Evolutionary conservation across 92 coral and sea anemone genomes (phyloP).

Genomic region (Blastomussa wellsi): DNA sequence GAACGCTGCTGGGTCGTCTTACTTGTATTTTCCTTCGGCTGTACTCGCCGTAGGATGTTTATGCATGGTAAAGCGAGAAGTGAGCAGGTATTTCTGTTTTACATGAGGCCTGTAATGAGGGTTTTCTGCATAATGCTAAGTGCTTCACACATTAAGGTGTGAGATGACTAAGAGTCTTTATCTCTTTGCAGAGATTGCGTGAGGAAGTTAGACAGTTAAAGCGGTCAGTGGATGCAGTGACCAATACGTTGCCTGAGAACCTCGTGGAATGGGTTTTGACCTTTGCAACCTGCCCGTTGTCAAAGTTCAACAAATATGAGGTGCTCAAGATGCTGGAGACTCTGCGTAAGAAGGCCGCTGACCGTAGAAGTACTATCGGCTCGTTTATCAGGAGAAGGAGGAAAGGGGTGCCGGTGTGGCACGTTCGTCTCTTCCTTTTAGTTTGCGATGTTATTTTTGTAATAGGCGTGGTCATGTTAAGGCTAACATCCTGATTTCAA

Average conservation of each 20-base stretch:
- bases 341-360: not conserved
- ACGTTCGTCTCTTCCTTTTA: constrained; percentile 2
- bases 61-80: not conserved
- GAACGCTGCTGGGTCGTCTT: not conserved
- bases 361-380: constrained; percentile 10
- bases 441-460: constrained; percentile 6
- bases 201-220: constrained; percentile 14
- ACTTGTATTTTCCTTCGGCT: not conserved
- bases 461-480: constrained; percentile 6
- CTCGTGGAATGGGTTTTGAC: constrained; percentile 4
- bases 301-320: not conserved
- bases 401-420: constrained; percentile 6
- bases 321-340: constrained; percentile 8
- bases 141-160: constrained; percentile 1
- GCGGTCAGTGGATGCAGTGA: constrained; percentile 11
- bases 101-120: constrained; percentile 1
- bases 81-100: too few species aligned
- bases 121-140: not conserved
- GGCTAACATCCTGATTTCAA: constrained; percentile 3
- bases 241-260: not conserved
- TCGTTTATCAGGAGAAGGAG: not conserved
- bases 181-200: constrained; percentile 13
- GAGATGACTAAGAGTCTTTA: not conserved
- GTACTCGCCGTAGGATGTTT: not conserved
- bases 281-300: constrained; percentile 11